Percentiles rank a stretch among this genome's conserved stretches.
Conservation (phyloP, 1,140 invertebrate genomes). For the Camponotus pennsylvanicus region DNA sequence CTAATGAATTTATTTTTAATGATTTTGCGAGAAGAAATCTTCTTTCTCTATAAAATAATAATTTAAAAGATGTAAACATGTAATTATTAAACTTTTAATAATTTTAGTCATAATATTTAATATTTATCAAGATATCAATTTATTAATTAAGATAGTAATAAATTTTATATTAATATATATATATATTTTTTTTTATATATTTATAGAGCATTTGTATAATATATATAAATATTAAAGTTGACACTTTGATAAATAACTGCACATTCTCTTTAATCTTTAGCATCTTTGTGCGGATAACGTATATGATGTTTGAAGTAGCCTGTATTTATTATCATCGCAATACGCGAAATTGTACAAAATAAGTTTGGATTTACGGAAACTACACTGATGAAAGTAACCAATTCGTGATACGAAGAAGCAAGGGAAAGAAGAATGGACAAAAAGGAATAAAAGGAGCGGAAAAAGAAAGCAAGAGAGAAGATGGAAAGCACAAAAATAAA, state of each 20-base stretch:
- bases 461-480: neutral
- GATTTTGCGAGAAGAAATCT: no score
- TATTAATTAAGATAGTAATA: no score
- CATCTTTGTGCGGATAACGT: neutral
- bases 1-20: no score
- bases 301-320: neutral
- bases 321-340: conserved; percentile 24
- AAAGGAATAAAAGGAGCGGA: conserved; percentile 63
- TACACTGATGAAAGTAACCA: conserved; percentile 60
- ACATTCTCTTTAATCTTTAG: neutral
- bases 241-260: neutral
- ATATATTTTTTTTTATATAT: no score
- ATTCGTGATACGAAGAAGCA: conserved; percentile 67
- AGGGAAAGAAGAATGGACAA: conserved; percentile 65
- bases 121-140: no score
- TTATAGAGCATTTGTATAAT: no score
- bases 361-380: conserved; percentile 33
- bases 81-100: no score
- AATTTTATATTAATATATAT: no score
- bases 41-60: no score
- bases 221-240: no score
- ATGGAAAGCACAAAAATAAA: conserved; percentile 29
- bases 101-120: no score
- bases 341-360: conserved; percentile 77
- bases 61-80: no score